Conservation (phyloP, 37 sponge, comb jelly and placozoan species). For the Ianthella basta region DNA sequence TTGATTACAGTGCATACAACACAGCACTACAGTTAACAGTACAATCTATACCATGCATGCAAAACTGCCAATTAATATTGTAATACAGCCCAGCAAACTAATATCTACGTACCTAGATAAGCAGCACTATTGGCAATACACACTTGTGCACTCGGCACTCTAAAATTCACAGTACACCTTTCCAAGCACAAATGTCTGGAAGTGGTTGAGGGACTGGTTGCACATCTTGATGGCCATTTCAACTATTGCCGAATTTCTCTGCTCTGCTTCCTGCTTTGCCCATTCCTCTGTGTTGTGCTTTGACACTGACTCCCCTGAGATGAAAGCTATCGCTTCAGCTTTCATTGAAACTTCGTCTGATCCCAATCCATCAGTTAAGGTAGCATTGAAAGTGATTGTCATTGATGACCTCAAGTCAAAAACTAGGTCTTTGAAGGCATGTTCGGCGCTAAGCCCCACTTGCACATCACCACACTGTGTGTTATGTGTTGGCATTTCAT, state of each 20-base stretch:
- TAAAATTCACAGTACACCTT: too few relatives aligned
- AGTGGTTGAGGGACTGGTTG: background rate
- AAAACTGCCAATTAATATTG: too few relatives aligned
- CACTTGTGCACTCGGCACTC: too few relatives aligned
- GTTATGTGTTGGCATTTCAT: background rate
- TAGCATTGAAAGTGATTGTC: conserved; percentile 1
- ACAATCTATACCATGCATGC: too few relatives aligned
- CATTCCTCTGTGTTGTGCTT: background rate
- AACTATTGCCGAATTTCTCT: background rate
- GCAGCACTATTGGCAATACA: too few relatives aligned
- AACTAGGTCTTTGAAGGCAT: background rate
- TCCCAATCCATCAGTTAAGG: conserved; percentile 6
- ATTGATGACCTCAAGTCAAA: background rate
- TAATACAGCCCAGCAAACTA: too few relatives aligned
- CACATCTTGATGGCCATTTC: background rate
- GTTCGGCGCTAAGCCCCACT: background rate
- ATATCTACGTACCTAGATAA: too few relatives aligned
- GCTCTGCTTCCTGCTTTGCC: background rate
- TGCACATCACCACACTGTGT: background rate
- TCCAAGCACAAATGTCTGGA: conserved; percentile 22
- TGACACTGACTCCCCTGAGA: background rate
- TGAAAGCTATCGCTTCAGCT: background rate
- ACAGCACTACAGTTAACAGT: too few relatives aligned
- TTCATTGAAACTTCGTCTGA: conserved; percentile 5
- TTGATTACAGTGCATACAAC: too few relatives aligned